phyloP scores from a whole-genome alignment of 2,797 vertebrate genomes.

The Spheniscus humboldti region DNA sequence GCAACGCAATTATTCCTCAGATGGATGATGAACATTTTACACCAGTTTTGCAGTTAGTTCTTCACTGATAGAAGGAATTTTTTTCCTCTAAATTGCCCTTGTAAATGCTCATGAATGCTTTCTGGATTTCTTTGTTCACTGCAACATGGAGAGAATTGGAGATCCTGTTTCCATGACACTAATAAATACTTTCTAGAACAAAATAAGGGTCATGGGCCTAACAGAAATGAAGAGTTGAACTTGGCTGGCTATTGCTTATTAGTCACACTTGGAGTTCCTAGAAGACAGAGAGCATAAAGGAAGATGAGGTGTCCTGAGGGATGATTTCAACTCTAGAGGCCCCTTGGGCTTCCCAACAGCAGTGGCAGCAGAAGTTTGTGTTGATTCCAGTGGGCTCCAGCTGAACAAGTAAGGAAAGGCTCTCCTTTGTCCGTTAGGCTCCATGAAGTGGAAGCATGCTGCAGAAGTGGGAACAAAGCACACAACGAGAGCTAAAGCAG shows the following conservation, averaged over 20 bases:
- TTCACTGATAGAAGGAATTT: neutral
- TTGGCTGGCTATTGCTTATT: neutral
- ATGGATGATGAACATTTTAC: neutral
- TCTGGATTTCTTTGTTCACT: neutral
- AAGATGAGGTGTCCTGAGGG: slow-evolving; percentile 34
- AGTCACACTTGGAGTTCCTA: neutral
- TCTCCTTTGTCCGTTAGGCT: slow-evolving; percentile 55
- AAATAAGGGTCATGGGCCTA: neutral
- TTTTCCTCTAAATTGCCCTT: neutral
- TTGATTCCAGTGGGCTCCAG: slow-evolving; percentile 42
- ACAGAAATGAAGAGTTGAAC: neutral
- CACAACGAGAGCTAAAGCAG: slow-evolving; percentile 48
- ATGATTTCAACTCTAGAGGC: slow-evolving; percentile 11
- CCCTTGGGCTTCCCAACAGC: slow-evolving; percentile 58
- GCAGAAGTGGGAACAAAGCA: slow-evolving; percentile 56
- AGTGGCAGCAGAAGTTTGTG: slow-evolving; percentile 68
- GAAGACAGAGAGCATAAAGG: neutral
- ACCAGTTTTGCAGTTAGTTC: neutral
- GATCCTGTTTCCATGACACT: neutral
- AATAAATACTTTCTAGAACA: neutral
- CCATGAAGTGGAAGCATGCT: slow-evolving; percentile 61
- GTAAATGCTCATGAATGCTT: neutral
- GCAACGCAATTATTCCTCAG: neutral
- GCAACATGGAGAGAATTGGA: neutral
- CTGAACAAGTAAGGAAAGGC: slow-evolving; percentile 44